These are phyloP conservation scores for Anoplophora glabripennis DNA, from an alignment of 1,140 invertebrate species.

Conservation along the genomic window DNA sequence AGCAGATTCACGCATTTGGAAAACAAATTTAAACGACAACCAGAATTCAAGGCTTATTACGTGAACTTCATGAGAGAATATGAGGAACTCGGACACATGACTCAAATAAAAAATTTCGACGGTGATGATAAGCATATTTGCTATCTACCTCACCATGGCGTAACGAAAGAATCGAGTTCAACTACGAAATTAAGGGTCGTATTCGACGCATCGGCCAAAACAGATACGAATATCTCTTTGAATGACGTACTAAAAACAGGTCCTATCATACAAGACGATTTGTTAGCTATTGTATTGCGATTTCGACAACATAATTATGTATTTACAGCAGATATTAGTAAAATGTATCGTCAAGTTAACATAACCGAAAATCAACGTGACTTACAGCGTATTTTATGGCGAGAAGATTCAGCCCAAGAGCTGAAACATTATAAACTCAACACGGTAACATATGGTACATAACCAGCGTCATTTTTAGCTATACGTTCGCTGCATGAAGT, in stretches of 20 bases:
- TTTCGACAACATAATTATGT: conserved; percentile 37
- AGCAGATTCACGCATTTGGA: too few species aligned
- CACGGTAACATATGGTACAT: conserved; percentile 45
- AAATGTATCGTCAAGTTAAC: conserved; percentile 47
- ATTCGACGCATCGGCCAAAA: too few species aligned
- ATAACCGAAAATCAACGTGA: conserved; percentile 32
- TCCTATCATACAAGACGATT: conserved; percentile 37
- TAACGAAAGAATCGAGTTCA: not conserved
- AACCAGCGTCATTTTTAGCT: conserved; percentile 37
- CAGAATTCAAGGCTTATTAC: too few species aligned
- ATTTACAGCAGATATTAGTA: conserved; percentile 42
- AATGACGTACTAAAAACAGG: conserved; percentile 10
- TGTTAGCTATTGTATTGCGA: conserved; percentile 32
- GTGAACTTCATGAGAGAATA: too few species aligned
- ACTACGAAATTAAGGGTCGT: conserved; percentile 40
- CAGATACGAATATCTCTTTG: too few species aligned
- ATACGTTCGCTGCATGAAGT: conserved; percentile 28
- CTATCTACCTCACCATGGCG: not conserved
- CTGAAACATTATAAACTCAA: conserved; percentile 36
- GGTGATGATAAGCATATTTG: not conserved
- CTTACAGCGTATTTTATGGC: conserved; percentile 47
- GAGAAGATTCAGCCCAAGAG: conserved; percentile 19
- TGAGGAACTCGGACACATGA: too few species aligned
- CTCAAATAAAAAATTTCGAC: too few species aligned
- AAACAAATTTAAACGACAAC: too few species aligned